A percentile compares a stretch with the other conserved stretches of the same genome.
phyloP scores from a whole-genome alignment of 2,888 invertebrate species.

The Limenitis arthemis region DNA sequence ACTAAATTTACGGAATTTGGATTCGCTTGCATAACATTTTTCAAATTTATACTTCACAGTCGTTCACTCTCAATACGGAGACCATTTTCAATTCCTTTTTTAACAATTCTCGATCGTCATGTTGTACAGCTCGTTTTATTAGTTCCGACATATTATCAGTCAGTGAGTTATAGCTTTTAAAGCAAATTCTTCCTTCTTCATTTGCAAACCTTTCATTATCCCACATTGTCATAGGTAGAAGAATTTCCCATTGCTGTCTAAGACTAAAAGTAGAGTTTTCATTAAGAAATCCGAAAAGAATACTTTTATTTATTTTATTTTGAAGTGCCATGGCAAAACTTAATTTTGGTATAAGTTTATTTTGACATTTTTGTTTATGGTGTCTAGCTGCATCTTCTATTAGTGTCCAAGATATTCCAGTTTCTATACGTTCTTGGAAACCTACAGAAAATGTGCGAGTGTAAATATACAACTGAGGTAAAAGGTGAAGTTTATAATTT shows the following conservation, averaged over 20 bases:
- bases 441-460: conserved; percentile 31
- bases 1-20: neutral
- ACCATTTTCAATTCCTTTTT: conserved; percentile 39
- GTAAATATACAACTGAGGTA: too few species aligned
- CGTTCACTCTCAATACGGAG: conserved; percentile 43
- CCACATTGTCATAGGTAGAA: conserved; percentile 48
- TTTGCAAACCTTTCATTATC: conserved; percentile 50
- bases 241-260: conserved; percentile 48
- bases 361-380: conserved; percentile 39
- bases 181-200: conserved; percentile 51
- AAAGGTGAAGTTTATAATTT: neutral
- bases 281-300: conserved; percentile 44
- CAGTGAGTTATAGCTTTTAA: conserved; percentile 41
- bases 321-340: conserved; percentile 45
- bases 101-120: conserved; percentile 37
- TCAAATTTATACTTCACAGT: conserved; percentile 37
- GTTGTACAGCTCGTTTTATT: conserved; percentile 41
- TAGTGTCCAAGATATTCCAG: conserved; percentile 50
- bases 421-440: conserved; percentile 50
- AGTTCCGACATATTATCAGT: conserved; percentile 45
- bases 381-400: conserved; percentile 38
- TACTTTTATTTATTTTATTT: conserved; percentile 46
- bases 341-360: conserved; percentile 30
- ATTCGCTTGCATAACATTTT: neutral
- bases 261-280: conserved; percentile 40